Conservation (phyloP, 92 coral and sea anemone genomes). For the Palythoa caribaeorum region DNA sequence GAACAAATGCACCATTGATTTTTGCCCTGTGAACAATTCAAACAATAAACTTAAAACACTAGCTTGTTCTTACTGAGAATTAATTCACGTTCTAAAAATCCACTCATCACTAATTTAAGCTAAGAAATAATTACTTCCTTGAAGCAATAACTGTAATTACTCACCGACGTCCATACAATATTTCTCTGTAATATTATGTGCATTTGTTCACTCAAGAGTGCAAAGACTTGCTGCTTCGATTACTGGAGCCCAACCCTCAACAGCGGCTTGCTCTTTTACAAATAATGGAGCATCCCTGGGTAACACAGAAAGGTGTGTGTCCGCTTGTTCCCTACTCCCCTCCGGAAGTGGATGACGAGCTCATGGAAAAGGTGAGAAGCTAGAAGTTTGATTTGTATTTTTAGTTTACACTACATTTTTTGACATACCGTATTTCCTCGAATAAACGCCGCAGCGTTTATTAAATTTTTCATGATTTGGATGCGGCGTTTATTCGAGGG, state of each 20-base stretch:
- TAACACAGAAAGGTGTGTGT: conserved; percentile 71
- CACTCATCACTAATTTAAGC: too few species aligned
- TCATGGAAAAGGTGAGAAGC: conserved; percentile 72
- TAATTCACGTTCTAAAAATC: too few species aligned
- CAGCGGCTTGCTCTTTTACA: conserved; percentile 79
- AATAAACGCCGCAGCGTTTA: too few species aligned
- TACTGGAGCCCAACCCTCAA: conserved; percentile 85
- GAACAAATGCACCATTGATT: too few species aligned
- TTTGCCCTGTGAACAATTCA: too few species aligned
- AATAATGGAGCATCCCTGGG: conserved; percentile 92
- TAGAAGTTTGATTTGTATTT: neutral
- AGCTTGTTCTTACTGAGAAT: too few species aligned
- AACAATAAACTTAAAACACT: too few species aligned
- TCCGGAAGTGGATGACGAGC: conserved; percentile 65
- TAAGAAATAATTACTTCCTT: too few species aligned
- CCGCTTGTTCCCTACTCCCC: conserved; percentile 70
- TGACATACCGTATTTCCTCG: too few species aligned
- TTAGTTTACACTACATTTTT: neutral
- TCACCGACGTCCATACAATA: neutral
- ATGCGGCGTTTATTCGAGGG: too few species aligned
- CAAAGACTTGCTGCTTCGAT: conserved; percentile 80
- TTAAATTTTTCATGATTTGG: too few species aligned
- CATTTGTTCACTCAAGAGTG: conserved; percentile 68
- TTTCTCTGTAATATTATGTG: neutral
- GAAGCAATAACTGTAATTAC: neutral